Evolutionary conservation across 1,140 invertebrate genomes (phyloP).

Genomic region (Drosophila gunungcola): DNA sequence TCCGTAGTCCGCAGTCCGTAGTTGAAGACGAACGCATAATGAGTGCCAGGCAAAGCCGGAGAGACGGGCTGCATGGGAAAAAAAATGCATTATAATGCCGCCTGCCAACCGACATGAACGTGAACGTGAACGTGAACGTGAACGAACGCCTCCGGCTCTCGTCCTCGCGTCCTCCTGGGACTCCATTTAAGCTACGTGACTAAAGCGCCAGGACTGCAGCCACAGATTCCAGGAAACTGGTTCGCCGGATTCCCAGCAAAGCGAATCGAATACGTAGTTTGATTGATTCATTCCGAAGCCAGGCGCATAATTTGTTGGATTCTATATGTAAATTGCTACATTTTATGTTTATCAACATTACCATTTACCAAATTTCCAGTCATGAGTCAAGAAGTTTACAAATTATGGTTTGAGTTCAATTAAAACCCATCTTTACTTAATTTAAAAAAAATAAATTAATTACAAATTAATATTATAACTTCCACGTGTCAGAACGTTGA

Average conservation of each 20-base stretch:
- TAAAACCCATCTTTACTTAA: too few relatives aligned
- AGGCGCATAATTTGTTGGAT: not conserved
- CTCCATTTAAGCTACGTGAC: slow-evolving; percentile 41
- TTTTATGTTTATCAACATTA: too few relatives aligned
- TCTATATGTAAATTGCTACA: too few relatives aligned
- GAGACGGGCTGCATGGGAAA: slow-evolving; percentile 3
- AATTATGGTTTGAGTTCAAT: too few relatives aligned
- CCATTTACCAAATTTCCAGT: too few relatives aligned
- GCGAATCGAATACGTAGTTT: not conserved
- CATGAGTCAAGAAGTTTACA: too few relatives aligned
- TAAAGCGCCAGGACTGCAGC: slow-evolving; percentile 10
- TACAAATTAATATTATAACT: too few relatives aligned
- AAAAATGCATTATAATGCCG: slow-evolving; percentile 60
- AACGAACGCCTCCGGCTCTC: slow-evolving; percentile 19
- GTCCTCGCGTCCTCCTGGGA: not conserved
- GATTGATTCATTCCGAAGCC: not conserved
- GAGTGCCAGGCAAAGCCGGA: slow-evolving; percentile 45
- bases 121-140: slow-evolving; percentile 50
- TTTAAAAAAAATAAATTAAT: too few relatives aligned
- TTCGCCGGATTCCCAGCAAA: not conserved
- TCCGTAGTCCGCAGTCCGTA: slow-evolving; percentile 1
- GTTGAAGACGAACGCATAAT: slow-evolving; percentile 46
- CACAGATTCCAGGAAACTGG: slow-evolving; percentile 1
- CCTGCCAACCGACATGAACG: slow-evolving; percentile 42
- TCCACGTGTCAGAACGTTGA: too few relatives aligned